Evolutionary conservation across 92 coral and sea anemone species (phyloP), one percentile per base, ranked within the genome.

Genomic region (Palythoa caribaeorum): DNA sequence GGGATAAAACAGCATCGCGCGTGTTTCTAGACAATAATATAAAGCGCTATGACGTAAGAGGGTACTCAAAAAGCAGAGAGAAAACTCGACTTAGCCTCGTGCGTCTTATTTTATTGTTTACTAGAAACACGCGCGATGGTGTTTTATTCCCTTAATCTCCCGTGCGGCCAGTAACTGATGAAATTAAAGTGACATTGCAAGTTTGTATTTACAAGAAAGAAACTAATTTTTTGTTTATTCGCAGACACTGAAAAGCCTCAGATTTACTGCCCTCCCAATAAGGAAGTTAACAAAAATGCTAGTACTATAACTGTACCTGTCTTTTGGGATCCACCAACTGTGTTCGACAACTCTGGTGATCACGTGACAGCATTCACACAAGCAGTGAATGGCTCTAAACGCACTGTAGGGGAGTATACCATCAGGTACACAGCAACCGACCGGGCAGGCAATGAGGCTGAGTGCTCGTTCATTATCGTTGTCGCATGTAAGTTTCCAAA

Each of bases 181-280:
- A 44, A 59, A n/a, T n/a, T n/a, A n/a, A 10, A 59, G 65, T 13
- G 13, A 59, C n/a, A 59, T 10, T 17, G 19, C 3, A 14, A 14
- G 65, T 13, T 13, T 17, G 19, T 59, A 14, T 11, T 17, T 13
- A 59, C 65, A 13, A 59, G 19, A 59, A 3, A 17, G 65, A 13
- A 59, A 59, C 10, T 9, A 69, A 14, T 62, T 60, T 80, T 73
- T 65, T 17, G 15, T 83, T 48, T 65, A 47, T 76, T 14, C 14
- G 21, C 81, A 96, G 99, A 96, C 73, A 90, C 90, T 68, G 99
- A 96, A 53, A 88, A 92, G 8, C 99, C 99, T 57, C 77, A 73
- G 81, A 76, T 93, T 40, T 91, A 89, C 77, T 95, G 98, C 69
- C 98, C 98, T 21, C 91, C 90, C 13, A 95, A 95, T 87, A 90